Conservation (phyloP, 2,888 invertebrate genomes). For the Rhogogaster chlorosoma region DNA sequence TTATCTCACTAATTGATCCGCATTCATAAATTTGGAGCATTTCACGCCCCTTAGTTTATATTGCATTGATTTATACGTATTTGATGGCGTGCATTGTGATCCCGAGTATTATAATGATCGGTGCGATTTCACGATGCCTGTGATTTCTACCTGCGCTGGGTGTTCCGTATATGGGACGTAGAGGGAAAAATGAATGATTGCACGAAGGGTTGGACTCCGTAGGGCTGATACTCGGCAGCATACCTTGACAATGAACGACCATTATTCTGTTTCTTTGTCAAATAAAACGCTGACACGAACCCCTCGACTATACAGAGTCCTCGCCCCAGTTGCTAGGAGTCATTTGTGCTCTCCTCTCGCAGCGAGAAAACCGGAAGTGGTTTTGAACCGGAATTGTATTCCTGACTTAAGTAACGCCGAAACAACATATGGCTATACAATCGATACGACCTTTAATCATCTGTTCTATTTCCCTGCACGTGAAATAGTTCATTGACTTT, state of each 20-base stretch:
- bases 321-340: constrained; percentile 5
- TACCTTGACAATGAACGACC: background rate
- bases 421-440: background rate
- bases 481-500: background rate
- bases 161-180: background rate
- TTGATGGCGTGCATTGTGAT: background rate
- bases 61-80: constrained; percentile 1
- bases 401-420: background rate
- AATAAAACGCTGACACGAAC: background rate
- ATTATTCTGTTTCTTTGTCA: background rate
- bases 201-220: background rate
- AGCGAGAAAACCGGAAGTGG: background rate
- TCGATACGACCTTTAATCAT: background rate
- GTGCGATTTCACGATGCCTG: background rate
- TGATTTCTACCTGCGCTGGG: background rate
- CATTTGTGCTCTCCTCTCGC: background rate
- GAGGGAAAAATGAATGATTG: background rate
- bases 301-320: background rate
- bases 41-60: constrained; percentile 8
- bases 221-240: constrained; percentile 2
- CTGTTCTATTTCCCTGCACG: background rate
- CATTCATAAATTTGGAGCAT: background rate
- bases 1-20: background rate
- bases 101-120: background rate
- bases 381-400: constrained; percentile 20